Conservation (phyloP, 1,140 invertebrate genomes). For the Brachionus koreanus region DNA sequence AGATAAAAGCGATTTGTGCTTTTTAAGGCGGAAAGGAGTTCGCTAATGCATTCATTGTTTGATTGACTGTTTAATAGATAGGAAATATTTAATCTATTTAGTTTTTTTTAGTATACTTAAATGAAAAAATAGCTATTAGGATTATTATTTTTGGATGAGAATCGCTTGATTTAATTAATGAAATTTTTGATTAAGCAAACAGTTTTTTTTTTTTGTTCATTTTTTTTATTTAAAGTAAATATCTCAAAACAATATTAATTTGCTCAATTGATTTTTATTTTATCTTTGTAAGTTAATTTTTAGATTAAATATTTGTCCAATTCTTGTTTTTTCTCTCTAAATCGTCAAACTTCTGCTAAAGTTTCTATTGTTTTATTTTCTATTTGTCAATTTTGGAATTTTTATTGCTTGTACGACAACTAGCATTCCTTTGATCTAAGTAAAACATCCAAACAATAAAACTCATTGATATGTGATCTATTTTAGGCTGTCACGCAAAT, state of each 20-base stretch:
- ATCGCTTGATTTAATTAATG: neutral
- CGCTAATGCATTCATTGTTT: neutral
- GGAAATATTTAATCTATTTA: neutral
- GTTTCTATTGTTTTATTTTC: neutral
- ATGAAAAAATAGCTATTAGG: slow-evolving; percentile 10
- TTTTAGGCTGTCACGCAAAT: slow-evolving; percentile 5
- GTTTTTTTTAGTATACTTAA: neutral
- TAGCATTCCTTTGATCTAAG: slow-evolving; percentile 26
- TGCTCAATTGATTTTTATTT: slow-evolving; percentile 30
- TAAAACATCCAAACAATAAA: neutral
- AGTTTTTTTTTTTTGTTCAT: neutral
- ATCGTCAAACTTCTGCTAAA: slow-evolving; percentile 23
- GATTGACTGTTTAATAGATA: neutral
- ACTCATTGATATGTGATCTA: neutral
- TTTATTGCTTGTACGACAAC: slow-evolving; percentile 29
- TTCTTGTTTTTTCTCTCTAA: neutral
- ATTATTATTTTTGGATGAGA: neutral
- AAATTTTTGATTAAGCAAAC: neutral
- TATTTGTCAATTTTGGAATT: slow-evolving; percentile 18
- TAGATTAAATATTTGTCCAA: neutral
- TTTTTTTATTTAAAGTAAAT: neutral
- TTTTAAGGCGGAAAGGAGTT: neutral
- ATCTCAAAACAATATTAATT: slow-evolving; percentile 29
- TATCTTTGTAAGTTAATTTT: neutral
- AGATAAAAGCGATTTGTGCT: neutral